These are phyloP conservation scores for Centropristis striata DNA, from an alignment of 2,113 vertebrate species.

Conservation along the genomic window DNA sequence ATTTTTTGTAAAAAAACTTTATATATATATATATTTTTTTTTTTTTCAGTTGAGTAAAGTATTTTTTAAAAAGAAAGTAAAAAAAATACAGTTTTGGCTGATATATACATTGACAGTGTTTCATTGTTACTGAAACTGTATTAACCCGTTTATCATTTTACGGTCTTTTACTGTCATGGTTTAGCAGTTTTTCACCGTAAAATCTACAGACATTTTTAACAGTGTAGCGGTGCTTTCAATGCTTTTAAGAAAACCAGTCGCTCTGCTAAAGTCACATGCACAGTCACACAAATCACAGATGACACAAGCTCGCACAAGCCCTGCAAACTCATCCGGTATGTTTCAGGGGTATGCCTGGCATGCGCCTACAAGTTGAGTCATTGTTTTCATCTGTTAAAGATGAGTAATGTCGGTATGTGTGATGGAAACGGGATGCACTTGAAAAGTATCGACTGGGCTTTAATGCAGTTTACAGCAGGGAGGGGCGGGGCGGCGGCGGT, in stretches of 20 bases:
- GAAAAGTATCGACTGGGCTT: constrained; percentile 42
- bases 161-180: too few species aligned
- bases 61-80: too few species aligned
- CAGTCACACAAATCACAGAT: constrained; percentile 24
- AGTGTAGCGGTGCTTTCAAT: too few species aligned
- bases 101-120: too few species aligned
- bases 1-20: too few species aligned
- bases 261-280: background rate
- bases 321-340: constrained; percentile 29
- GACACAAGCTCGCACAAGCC: constrained; percentile 75
- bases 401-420: constrained; percentile 46
- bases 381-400: constrained; percentile 64
- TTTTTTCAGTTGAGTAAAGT: too few species aligned
- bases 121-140: too few species aligned
- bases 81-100: too few species aligned
- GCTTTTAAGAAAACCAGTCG: constrained; percentile 9
- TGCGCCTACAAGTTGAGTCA: constrained; percentile 71
- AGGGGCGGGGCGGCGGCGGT: background rate
- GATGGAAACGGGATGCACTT: constrained; percentile 37
- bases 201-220: too few species aligned
- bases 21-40: too few species aligned
- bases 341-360: constrained; percentile 63
- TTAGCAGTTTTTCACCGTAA: too few species aligned
- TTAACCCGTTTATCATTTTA: too few species aligned
- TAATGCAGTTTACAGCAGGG: constrained; percentile 40